Conservation (phyloP, 2,888 invertebrate species). For the Mimumesa dahlbomi region DNA sequence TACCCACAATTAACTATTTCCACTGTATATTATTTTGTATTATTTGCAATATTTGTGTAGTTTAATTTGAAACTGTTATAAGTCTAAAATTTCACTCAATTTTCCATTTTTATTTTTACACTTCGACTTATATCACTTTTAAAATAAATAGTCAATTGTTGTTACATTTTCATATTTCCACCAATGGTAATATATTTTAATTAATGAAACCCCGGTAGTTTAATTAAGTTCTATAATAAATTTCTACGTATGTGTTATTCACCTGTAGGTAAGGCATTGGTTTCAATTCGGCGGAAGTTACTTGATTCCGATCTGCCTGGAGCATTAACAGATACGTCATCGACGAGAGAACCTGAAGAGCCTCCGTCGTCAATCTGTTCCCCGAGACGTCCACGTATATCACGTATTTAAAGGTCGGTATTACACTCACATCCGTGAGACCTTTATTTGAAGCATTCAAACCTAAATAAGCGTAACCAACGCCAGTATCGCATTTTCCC, state of each 20-base stretch:
- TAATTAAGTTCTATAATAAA: too few relatives aligned
- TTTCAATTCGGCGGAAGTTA: slow-evolving; percentile 81
- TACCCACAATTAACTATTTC: too few relatives aligned
- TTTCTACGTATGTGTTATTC: neutral
- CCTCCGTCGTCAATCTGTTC: slow-evolving; percentile 81
- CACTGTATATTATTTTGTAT: too few relatives aligned
- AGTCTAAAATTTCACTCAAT: too few relatives aligned
- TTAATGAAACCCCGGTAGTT: neutral
- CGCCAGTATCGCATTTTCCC: slow-evolving; percentile 81
- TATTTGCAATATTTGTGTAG: too few relatives aligned
- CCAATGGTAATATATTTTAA: neutral
- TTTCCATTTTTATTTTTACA: too few relatives aligned
- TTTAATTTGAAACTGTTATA: too few relatives aligned
- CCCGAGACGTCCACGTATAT: slow-evolving; percentile 83
- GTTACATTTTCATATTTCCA: too few relatives aligned
- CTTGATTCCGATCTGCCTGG: slow-evolving; percentile 82
- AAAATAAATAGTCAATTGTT: too few relatives aligned
- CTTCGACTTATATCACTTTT: too few relatives aligned
- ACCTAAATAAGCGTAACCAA: slow-evolving; percentile 84
- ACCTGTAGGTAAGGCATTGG: slow-evolving; percentile 82
- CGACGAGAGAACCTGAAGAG: slow-evolving; percentile 81
- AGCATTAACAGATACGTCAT: slow-evolving; percentile 83
- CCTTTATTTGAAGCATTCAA: slow-evolving; percentile 81
- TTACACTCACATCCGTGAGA: slow-evolving; percentile 82
- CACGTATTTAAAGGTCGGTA: slow-evolving; percentile 82